These are phyloP conservation scores for Metellina segmentata DNA, from an alignment of 2,888 invertebrate species.

Conservation along the genomic window DNA sequence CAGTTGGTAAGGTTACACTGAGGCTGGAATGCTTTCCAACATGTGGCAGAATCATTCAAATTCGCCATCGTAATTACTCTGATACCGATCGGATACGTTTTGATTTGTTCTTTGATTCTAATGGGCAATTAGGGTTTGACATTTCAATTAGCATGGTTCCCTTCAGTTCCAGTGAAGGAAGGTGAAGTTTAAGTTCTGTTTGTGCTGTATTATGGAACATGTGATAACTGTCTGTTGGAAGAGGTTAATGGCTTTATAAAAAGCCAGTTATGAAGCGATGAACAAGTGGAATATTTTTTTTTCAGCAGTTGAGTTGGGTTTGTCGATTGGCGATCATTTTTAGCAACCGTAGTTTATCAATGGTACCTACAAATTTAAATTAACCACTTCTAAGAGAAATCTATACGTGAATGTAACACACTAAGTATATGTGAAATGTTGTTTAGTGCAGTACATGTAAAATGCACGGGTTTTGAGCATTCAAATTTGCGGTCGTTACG, in stretches of 20 bases:
- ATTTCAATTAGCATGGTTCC: conserved; percentile 18
- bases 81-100: conserved; percentile 15
- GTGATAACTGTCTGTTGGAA: background rate
- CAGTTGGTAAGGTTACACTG: conserved; percentile 42
- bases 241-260: background rate
- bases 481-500: background rate
- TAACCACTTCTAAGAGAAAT: no score
- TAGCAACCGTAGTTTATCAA: no score
- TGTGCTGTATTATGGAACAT: background rate
- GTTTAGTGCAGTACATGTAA: no score
- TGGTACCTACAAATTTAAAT: no score
- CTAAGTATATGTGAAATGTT: no score
- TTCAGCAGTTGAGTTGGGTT: no score
- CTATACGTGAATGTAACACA: no score
- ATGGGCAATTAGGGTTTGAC: background rate
- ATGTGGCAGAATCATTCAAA: background rate
- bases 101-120: conserved; percentile 4
- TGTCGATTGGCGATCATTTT: no score
- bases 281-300: no score
- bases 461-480: background rate
- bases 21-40: conserved; percentile 6
- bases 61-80: background rate
- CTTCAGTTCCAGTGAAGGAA: conserved; percentile 1
- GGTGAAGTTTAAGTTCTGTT: conserved; percentile 60
- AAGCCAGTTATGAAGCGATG: no score